Evolutionary conservation across 2,113 vertebrate species (phyloP), one percentile per base, ranked within the genome.

Genomic region (Coturnix japonica): DNA sequence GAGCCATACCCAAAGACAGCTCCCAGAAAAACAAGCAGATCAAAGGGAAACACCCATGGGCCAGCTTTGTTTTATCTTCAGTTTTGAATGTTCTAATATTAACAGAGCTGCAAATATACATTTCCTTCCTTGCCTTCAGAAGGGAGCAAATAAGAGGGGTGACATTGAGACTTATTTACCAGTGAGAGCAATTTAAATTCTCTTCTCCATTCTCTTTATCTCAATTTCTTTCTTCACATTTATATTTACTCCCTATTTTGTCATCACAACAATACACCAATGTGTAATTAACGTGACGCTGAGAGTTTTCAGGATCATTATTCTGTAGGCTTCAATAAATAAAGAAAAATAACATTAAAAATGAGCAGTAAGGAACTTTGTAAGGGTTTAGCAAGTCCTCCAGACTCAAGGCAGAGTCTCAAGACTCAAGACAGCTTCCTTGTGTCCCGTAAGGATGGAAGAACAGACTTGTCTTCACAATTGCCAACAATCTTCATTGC

Each of bases 121-220:
- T 13, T 54, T 74, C 56, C 65, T 51, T 67, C 15, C 31, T 49
- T 3, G 0, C n/a, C 74, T 46, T 28, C 53, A 25, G 70, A 46
- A 64, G 33, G 65, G 13, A 75, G 70, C 53, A 61, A 93, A 87
- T 4, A 26, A 46, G 5, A 46, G 12, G 17, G 60, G 59, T 90
- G 80, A 90, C 84, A 80, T 8, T 69, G 65, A 91, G 67, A 46
- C 57, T 66, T 90, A 82, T 83, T 92, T 81, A 74, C 63, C 51
- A 25, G 33, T 3, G 65, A 90, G 19, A 85, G 6, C 51, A 56
- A 28, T 51, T 78, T 7, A 41, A 85, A 7, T 70, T 60, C 76
- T 69, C 84, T 28, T n/a, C 70, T 91, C 41, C 17, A 3, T 41
- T 75, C 39, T 5, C 30, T 82, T 89, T 67, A 81, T 57, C 75